A percentile compares a stretch with the other conserved stretches of the same genome.
Conservation (phyloP, 2,113 vertebrate genomes). For the Synchiropus splendidus region DNA sequence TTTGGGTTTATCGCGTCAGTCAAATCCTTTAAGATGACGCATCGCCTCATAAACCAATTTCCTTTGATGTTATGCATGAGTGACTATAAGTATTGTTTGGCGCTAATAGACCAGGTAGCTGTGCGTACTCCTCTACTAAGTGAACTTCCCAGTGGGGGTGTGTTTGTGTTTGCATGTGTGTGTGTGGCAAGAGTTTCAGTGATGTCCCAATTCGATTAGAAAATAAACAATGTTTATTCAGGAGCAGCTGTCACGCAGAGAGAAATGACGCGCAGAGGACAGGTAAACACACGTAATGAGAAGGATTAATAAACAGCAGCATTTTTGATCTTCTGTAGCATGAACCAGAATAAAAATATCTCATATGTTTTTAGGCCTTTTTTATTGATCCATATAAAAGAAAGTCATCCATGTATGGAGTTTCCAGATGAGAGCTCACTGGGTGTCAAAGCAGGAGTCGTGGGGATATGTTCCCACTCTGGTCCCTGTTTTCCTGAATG, state of each 20-base stretch:
- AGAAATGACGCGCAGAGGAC: constrained; percentile 12
- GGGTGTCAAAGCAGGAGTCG: too few species aligned
- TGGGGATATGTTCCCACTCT: too few species aligned
- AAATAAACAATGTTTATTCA: constrained; percentile 74
- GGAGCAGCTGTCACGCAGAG: constrained; percentile 60
- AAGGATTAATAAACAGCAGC: constrained; percentile 3
- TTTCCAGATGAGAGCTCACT: too few species aligned
- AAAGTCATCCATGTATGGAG: too few species aligned
- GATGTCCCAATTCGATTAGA: constrained; percentile 57
- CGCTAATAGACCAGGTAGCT: constrained; percentile 27
- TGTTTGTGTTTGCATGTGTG: constrained; percentile 2
- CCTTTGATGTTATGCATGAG: constrained; percentile 23
- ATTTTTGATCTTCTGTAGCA: too few species aligned
- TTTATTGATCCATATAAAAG: too few species aligned
- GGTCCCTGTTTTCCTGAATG: too few species aligned
- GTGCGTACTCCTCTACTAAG: not conserved
- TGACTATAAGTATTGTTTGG: constrained; percentile 28
- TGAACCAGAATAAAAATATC: too few species aligned
- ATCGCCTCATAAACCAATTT: constrained; percentile 20
- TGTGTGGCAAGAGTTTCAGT: constrained; percentile 36
- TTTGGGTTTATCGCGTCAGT: too few species aligned
- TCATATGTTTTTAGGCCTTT: too few species aligned
- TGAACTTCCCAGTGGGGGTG: not conserved
- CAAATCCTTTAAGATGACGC: not conserved
- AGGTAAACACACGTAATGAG: constrained; percentile 2